A percentile compares a stretch with the other conserved stretches of the same genome.
These are phyloP conservation scores for Scomber scombrus DNA, from an alignment of 2,113 vertebrate genomes.

Conservation along the genomic window DNA sequence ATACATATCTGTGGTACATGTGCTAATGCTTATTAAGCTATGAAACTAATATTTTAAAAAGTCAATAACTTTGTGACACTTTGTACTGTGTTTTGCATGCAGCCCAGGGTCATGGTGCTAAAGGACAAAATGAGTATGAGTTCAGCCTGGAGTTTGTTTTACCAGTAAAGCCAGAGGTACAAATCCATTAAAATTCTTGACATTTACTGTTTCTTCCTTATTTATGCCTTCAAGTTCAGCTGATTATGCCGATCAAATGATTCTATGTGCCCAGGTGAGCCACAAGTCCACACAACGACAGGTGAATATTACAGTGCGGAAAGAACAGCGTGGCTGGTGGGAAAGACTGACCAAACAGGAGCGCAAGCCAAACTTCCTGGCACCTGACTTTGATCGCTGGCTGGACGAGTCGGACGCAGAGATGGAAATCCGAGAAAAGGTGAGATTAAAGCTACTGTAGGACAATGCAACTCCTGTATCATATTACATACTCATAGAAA, in stretches of 20 bases:
- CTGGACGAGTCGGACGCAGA: slow-evolving; percentile 97
- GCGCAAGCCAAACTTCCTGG: slow-evolving; percentile 91
- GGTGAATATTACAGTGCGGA: slow-evolving; percentile 92
- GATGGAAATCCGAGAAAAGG: slow-evolving; percentile 94
- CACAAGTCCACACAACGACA: slow-evolving; percentile 92
- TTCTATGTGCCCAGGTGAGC: slow-evolving; percentile 78
- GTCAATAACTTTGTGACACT: slow-evolving; percentile 1
- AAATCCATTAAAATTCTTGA: not conserved
- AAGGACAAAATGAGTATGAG: slow-evolving; percentile 94
- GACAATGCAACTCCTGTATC: not conserved
- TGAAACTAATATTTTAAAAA: not conserved
- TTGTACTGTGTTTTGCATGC: slow-evolving; percentile 45
- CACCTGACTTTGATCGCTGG: slow-evolving; percentile 97
- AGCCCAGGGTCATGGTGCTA: slow-evolving; percentile 95
- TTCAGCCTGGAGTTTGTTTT: slow-evolving; percentile 93
- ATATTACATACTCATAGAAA: not conserved
- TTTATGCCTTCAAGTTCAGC: not conserved
- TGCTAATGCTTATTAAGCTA: not conserved
- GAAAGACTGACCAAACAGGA: slow-evolving; percentile 90
- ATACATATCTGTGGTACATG: not conserved
- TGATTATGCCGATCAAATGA: not conserved
- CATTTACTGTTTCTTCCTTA: not conserved
- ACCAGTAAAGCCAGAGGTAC: slow-evolving; percentile 90
- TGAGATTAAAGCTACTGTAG: slow-evolving; percentile 44
- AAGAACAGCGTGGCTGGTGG: slow-evolving; percentile 93